These are phyloP conservation scores for Idaea aversata DNA, from an alignment of 2,888 invertebrate species.

Conservation along the genomic window DNA sequence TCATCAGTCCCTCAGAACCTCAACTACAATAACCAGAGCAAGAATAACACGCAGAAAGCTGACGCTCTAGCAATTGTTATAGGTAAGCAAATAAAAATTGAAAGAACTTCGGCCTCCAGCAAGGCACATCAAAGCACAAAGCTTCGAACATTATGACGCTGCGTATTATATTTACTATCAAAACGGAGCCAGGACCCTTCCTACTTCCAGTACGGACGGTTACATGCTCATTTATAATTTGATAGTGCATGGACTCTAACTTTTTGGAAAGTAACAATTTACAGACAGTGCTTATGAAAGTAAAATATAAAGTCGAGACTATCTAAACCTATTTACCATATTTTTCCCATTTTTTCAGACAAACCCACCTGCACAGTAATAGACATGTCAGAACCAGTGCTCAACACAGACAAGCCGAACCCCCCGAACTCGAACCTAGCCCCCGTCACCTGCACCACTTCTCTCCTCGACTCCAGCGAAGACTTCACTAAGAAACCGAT, in stretches of 20 bases:
- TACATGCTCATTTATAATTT: no score
- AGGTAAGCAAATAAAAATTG: conserved; percentile 41
- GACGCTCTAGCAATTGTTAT: conserved; percentile 63
- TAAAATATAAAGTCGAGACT: no score
- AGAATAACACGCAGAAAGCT: conserved; percentile 72
- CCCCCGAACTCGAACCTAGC: conserved; percentile 66
- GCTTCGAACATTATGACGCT: no score
- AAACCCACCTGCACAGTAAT: conserved; percentile 76
- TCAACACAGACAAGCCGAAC: conserved; percentile 59
- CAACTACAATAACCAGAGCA: conserved; percentile 75
- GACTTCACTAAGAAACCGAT: conserved; percentile 84
- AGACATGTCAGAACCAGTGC: conserved; percentile 73
- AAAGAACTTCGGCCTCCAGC: no score
- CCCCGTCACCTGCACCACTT: conserved; percentile 85
- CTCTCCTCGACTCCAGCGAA: conserved; percentile 86
- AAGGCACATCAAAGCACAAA: no score
- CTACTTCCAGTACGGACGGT: no score
- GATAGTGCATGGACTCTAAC: no score
- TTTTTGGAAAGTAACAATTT: not conserved
- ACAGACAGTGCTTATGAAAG: not conserved
- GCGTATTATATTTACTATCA: no score
- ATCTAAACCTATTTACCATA: not conserved
- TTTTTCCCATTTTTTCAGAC: conserved; percentile 53
- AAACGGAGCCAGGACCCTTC: no score
- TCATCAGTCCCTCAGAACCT: conserved; percentile 67